Evolutionary conservation across 1,140 invertebrate genomes (phyloP).

Genomic region (Odontomachus brunneus): DNA sequence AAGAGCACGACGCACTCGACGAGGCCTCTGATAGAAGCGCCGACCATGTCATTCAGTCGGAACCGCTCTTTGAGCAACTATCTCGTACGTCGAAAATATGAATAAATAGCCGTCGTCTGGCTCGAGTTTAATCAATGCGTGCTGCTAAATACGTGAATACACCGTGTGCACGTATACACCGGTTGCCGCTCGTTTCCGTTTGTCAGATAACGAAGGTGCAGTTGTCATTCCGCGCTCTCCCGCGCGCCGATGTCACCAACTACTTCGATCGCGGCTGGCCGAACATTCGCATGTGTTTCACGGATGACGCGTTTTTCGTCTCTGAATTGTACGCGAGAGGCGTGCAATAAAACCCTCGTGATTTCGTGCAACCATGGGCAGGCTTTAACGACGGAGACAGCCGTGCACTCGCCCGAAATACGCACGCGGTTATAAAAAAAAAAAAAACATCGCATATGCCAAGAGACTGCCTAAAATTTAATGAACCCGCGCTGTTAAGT

Average conservation of each 20-base stretch:
- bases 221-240: not conserved
- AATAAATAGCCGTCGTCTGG: slow-evolving; percentile 45
- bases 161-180: not conserved
- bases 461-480: slow-evolving; percentile 2
- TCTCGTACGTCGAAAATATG: slow-evolving; percentile 38
- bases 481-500: slow-evolving; percentile 19
- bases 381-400: slow-evolving; percentile 23
- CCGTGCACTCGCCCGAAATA: not conserved
- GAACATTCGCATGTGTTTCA: slow-evolving; percentile 18
- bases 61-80: slow-evolving; percentile 46
- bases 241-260: not conserved
- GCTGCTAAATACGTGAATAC: slow-evolving; percentile 22
- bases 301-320: slow-evolving; percentile 18
- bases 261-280: slow-evolving; percentile 31
- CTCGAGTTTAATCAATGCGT: slow-evolving; percentile 43
- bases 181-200: slow-evolving; percentile 19
- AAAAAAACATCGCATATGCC: not conserved
- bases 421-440: not conserved
- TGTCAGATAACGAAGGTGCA: slow-evolving; percentile 32
- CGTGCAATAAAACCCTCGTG: not conserved
- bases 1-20: not conserved
- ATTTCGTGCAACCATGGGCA: not conserved
- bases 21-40: slow-evolving; percentile 33
- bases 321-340: not conserved
- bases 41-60: slow-evolving; percentile 28